Evolutionary conservation across 2,888 invertebrate genomes (phyloP).

Genomic region (Lasioglossum lativentre): DNA sequence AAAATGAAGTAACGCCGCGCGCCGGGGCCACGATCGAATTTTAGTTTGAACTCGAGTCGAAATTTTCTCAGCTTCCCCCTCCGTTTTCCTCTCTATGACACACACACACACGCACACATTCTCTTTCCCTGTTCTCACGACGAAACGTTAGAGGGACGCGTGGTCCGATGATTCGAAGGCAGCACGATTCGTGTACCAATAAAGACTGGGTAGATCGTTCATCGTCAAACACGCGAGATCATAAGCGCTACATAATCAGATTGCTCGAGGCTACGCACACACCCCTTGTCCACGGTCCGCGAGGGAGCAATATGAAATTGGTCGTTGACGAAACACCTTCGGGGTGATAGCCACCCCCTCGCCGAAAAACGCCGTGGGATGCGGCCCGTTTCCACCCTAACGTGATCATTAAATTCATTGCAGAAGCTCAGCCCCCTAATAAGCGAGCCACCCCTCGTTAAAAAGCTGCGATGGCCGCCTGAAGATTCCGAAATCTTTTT

Average conservation of each 20-base stretch:
- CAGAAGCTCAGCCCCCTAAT: background rate
- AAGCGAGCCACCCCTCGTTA: slow-evolving; percentile 7
- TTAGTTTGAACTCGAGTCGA: background rate
- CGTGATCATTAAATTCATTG: slow-evolving; percentile 8
- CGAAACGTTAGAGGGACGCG: background rate
- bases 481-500: background rate
- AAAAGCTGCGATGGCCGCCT: background rate
- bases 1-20: slow-evolving; percentile 37
- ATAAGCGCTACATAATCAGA: slow-evolving; percentile 37
- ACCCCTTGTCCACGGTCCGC: slow-evolving; percentile 6
- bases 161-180: background rate
- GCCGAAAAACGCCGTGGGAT: background rate
- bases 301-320: slow-evolving; percentile 32
- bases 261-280: slow-evolving; percentile 43
- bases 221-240: slow-evolving; percentile 37
- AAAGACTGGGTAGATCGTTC: slow-evolving; percentile 18
- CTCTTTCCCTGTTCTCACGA: background rate
- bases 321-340: slow-evolving; percentile 26
- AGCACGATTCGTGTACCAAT: background rate
- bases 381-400: background rate
- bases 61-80: background rate
- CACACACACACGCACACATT: too few relatives aligned
- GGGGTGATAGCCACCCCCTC: slow-evolving; percentile 10
- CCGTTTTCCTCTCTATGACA: background rate
- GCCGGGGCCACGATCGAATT: slow-evolving; percentile 26